Conservation (phyloP, 1,140 invertebrate genomes). For the Pseudomyrmex concolor region DNA sequence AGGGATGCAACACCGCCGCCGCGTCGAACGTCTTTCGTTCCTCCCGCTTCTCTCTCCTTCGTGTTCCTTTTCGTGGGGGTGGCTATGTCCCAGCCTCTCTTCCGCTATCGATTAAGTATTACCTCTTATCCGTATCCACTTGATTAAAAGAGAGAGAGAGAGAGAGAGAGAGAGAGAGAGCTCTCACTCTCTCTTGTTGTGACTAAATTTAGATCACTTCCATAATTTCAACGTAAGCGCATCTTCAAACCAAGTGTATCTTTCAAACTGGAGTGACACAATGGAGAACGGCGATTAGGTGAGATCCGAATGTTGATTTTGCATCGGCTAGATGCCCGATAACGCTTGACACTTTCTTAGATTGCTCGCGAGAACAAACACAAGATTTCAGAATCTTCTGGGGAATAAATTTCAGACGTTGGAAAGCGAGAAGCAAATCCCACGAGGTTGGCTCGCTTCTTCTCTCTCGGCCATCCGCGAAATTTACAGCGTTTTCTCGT, state of each 20-base stretch:
- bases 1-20: slow-evolving; percentile 49
- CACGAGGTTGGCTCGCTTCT: not conserved
- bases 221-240: not conserved
- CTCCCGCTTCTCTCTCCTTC: slow-evolving; percentile 19
- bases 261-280: not conserved
- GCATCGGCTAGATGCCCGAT: not conserved
- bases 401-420: slow-evolving; percentile 25
- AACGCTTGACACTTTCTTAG: not conserved
- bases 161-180: too few relatives aligned
- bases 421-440: not conserved
- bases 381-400: not conserved
- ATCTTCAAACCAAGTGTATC: not conserved
- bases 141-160: too few relatives aligned
- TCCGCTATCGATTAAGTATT: slow-evolving; percentile 67
- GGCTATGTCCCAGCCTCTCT: slow-evolving; percentile 29
- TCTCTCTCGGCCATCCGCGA: slow-evolving; percentile 13
- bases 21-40: slow-evolving; percentile 50
- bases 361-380: not conserved
- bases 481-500: slow-evolving; percentile 26
- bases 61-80: not conserved
- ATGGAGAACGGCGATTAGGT: not conserved
- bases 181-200: not conserved
- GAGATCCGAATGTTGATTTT: slow-evolving; percentile 10
- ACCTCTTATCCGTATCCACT: slow-evolving; percentile 56
- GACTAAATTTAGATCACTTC: slow-evolving; percentile 27